A percentile compares a stretch with the other conserved stretches of the same genome.
Evolutionary conservation across 2,888 invertebrate species (phyloP).

Genomic region (Agonopterix heracliana): DNA sequence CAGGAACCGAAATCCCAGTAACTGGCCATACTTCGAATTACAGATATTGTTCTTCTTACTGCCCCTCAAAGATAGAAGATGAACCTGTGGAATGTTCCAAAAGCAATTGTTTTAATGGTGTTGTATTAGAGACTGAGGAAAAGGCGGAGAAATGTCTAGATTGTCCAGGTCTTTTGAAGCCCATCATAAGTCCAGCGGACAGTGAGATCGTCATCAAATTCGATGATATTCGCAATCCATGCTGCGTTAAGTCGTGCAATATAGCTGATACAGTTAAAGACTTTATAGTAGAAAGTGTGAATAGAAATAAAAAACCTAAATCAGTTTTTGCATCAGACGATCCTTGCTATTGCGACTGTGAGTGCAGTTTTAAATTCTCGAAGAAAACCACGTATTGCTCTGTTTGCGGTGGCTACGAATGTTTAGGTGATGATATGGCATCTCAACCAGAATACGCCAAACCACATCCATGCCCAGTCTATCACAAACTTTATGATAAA

Average conservation of each 20-base stretch:
- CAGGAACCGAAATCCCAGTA: background rate
- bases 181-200: slow-evolving; percentile 48
- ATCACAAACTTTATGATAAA: slow-evolving; percentile 61
- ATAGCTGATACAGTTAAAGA: slow-evolving; percentile 56
- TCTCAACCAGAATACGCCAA: slow-evolving; percentile 45
- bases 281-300: slow-evolving; percentile 44
- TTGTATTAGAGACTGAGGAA: slow-evolving; percentile 10
- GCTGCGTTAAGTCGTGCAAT: slow-evolving; percentile 55
- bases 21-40: slow-evolving; percentile 16
- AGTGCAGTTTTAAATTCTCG: slow-evolving; percentile 53
- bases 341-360: slow-evolving; percentile 62
- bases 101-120: slow-evolving; percentile 30
- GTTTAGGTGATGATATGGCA: slow-evolving; percentile 52
- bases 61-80: slow-evolving; percentile 37
- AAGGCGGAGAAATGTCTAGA: slow-evolving; percentile 27
- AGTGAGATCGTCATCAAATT: slow-evolving; percentile 49
- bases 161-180: slow-evolving; percentile 26
- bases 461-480: slow-evolving; percentile 65
- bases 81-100: slow-evolving; percentile 35
- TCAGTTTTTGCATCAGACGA: slow-evolving; percentile 26
- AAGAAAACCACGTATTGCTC: slow-evolving; percentile 61
- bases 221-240: slow-evolving; percentile 52
- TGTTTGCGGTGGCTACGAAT: slow-evolving; percentile 64
- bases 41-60: slow-evolving; percentile 41
- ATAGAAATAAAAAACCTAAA: background rate